These are phyloP conservation scores for Peromyscus californicus DNA, from an alignment of 2,113 vertebrate genomes.

Conservation along the genomic window DNA sequence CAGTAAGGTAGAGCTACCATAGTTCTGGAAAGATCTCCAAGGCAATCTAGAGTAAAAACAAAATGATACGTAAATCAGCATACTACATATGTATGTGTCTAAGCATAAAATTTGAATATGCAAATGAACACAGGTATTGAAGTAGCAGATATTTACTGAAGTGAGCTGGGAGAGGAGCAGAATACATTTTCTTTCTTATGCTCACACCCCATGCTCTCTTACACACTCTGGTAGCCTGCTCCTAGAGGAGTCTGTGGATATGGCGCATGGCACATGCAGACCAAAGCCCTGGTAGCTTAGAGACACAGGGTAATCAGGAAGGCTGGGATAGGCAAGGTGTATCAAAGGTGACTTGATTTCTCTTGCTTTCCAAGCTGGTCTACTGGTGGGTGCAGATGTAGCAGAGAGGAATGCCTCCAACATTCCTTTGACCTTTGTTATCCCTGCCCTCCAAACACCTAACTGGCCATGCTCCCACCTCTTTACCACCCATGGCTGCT, in stretches of 20 bases:
- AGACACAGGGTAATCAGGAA: background rate
- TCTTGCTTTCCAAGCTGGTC: background rate
- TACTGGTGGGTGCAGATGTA: fast-evolving
- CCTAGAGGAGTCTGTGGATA: background rate
- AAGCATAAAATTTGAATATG: background rate
- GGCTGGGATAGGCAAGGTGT: background rate
- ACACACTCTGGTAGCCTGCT: background rate
- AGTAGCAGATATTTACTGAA: background rate
- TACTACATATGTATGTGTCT: background rate
- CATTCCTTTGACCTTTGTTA: background rate
- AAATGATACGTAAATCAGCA: background rate
- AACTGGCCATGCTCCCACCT: no score
- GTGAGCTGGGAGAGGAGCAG: background rate
- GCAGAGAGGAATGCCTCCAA: no score
- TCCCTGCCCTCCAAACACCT: background rate
- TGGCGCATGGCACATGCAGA: background rate
- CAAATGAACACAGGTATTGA: background rate
- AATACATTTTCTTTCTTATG: fast-evolving
- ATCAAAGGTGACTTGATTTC: background rate
- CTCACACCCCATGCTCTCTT: no score
- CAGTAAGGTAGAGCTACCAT: background rate
- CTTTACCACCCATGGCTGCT: fast-evolving
- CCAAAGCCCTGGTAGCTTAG: background rate
- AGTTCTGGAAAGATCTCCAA: background rate
- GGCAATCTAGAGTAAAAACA: background rate